Evolutionary conservation across 2,797 vertebrate species (phyloP).

Genomic region (Oreochromis mossambicus): DNA sequence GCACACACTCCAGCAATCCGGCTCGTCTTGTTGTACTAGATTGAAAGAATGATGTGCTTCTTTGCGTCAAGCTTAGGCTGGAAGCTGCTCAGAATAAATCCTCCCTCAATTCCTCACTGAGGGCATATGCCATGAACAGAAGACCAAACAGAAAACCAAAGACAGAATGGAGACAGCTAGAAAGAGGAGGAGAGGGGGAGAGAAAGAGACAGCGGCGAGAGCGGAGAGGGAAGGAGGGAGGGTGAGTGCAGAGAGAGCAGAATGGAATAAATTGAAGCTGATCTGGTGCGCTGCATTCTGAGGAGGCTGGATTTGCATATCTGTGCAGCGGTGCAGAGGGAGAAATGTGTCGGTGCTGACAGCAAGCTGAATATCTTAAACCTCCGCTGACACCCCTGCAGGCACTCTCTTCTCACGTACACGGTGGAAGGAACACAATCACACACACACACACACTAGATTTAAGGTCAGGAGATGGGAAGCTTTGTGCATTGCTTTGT

Average conservation of each 20-base stretch:
- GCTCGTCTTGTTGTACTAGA: slow-evolving; percentile 21
- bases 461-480: slow-evolving; percentile 67
- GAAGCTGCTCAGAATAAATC: slow-evolving; percentile 46
- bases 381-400: slow-evolving; percentile 72
- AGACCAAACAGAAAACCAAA: slow-evolving; percentile 68
- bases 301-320: slow-evolving; percentile 80
- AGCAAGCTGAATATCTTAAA: slow-evolving; percentile 80
- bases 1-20: slow-evolving; percentile 16
- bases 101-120: slow-evolving; percentile 55
- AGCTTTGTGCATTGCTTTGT: slow-evolving; percentile 65
- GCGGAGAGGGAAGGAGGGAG: slow-evolving; percentile 29
- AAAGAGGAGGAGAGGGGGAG: background rate
- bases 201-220: slow-evolving; percentile 16
- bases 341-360: slow-evolving; percentile 82
- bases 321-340: slow-evolving; percentile 80
- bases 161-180: slow-evolving; percentile 38
- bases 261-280: slow-evolving; percentile 80
- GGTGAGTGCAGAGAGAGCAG: slow-evolving; percentile 53
- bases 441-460: slow-evolving; percentile 8
- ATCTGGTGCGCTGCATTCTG: slow-evolving; percentile 79
- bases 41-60: slow-evolving; percentile 40
- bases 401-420: slow-evolving; percentile 58
- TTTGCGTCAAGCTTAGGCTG: slow-evolving; percentile 43
- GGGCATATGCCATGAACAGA: slow-evolving; percentile 63
- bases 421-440: slow-evolving; percentile 30